Percentiles rank a stretch among this genome's conserved stretches.
These are phyloP conservation scores for Elaphurus davidianus DNA, from an alignment of 2,113 vertebrate genomes.

Conservation along the genomic window DNA sequence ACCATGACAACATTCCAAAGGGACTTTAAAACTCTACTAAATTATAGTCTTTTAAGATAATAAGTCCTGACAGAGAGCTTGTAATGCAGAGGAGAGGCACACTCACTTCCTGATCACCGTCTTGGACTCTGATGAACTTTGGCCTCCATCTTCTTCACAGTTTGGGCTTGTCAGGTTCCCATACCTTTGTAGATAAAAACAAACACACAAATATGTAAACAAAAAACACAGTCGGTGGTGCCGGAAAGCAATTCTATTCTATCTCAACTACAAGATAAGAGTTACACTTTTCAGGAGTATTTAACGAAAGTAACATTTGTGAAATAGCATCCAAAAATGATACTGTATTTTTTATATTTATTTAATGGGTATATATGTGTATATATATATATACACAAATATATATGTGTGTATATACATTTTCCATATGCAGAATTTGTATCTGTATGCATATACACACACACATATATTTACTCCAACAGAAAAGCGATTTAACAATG, in stretches of 20 bases:
- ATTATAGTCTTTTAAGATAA: background rate
- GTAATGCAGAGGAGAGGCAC: background rate
- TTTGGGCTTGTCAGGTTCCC: constrained; percentile 83
- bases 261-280: background rate
- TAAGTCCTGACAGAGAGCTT: background rate
- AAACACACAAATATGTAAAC: background rate
- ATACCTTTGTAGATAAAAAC: constrained; percentile 81
- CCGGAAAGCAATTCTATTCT: background rate
- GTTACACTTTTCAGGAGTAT: background rate
- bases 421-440: background rate
- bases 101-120: constrained; percentile 91
- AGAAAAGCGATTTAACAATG: background rate
- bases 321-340: background rate
- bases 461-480: background rate
- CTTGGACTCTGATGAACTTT: constrained; percentile 80
- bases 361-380: background rate
- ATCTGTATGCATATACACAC: background rate
- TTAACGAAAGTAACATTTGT: background rate
- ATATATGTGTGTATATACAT: background rate
- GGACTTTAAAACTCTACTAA: background rate
- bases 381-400: background rate
- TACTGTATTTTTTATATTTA: background rate
- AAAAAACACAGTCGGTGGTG: constrained; percentile 5
- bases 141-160: constrained; percentile 75
- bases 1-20: background rate